Evolutionary conservation across 2,113 vertebrate genomes (phyloP).

Genomic region (Elgaria multicarinata): DNA sequence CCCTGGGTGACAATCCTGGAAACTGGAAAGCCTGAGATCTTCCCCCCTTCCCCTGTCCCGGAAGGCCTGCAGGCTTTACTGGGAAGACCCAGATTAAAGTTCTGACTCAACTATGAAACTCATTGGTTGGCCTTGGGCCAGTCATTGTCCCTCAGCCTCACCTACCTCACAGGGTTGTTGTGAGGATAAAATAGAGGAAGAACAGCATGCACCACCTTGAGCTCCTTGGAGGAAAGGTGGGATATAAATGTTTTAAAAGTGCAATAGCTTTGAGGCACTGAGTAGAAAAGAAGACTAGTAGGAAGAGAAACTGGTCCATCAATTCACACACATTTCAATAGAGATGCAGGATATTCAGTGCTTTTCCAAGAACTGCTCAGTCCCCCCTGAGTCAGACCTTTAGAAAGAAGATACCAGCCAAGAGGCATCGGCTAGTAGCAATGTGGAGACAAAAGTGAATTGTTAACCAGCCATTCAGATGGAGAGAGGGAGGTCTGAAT

Average conservation of each 20-base stretch:
- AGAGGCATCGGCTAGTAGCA: slow-evolving; percentile 30
- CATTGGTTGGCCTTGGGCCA: neutral
- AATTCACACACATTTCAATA: neutral
- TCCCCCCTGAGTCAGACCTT: neutral
- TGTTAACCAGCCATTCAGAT: slow-evolving; percentile 66
- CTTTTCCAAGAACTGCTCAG: neutral
- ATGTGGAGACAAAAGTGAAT: slow-evolving; percentile 76
- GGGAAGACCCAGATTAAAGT: neutral
- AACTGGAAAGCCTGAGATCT: too few relatives aligned
- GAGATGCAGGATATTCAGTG: neutral
- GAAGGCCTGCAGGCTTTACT: too few relatives aligned
- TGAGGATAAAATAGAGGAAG: neutral
- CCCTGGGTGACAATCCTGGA: too few relatives aligned
- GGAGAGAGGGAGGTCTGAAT: slow-evolving; percentile 59
- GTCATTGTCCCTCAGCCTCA: too few relatives aligned
- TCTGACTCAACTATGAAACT: neutral
- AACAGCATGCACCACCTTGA: neutral
- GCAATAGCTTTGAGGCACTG: accelerated
- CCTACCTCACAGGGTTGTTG: neutral
- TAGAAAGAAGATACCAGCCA: neutral
- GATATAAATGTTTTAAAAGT: too few relatives aligned
- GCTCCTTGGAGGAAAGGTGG: neutral
- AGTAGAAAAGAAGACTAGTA: too few relatives aligned
- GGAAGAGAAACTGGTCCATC: neutral
- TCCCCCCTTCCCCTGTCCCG: too few relatives aligned